Conservation (phyloP, 2,888 invertebrate genomes). For the Galerucella nymphaeae region DNA sequence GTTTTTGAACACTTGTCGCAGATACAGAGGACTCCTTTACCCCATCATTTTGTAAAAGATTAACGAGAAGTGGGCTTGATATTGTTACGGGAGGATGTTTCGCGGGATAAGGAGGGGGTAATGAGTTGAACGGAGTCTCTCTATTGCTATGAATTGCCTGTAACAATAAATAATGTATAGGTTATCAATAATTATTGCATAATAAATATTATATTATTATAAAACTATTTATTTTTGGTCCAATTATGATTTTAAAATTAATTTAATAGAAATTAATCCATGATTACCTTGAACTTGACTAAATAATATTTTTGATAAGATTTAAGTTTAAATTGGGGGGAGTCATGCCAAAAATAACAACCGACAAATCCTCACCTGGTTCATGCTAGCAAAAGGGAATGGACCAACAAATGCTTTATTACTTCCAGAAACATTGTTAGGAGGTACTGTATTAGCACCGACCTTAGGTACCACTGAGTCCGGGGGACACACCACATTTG, state of each 20-base stretch:
- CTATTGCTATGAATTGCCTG: slow-evolving; percentile 75
- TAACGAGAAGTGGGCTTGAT: slow-evolving; percentile 90
- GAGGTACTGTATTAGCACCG: slow-evolving; percentile 46
- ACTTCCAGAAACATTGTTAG: slow-evolving; percentile 54
- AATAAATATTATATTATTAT: background rate
- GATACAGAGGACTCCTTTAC: slow-evolving; percentile 58
- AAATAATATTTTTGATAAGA: no score
- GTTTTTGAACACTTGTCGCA: slow-evolving; percentile 54
- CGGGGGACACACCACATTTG: slow-evolving; percentile 89
- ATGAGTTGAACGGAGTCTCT: slow-evolving; percentile 46
- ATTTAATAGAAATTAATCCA: no score
- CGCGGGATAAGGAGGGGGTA: slow-evolving; percentile 52
- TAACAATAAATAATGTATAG: background rate
- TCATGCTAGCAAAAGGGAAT: slow-evolving; percentile 93
- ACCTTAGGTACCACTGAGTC: slow-evolving; percentile 68
- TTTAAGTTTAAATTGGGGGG: no score
- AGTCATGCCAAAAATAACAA: background rate
- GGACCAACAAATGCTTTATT: slow-evolving; percentile 71
- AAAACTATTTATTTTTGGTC: no score
- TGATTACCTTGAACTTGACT: no score
- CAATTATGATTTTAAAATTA: no score
- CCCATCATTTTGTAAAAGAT: slow-evolving; percentile 89
- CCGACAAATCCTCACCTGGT: slow-evolving; percentile 66
- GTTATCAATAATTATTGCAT: background rate
- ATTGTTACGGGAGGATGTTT: slow-evolving; percentile 72